Conservation (phyloP, 1,140 invertebrate species). For the Scaptomyza pallida region DNA sequence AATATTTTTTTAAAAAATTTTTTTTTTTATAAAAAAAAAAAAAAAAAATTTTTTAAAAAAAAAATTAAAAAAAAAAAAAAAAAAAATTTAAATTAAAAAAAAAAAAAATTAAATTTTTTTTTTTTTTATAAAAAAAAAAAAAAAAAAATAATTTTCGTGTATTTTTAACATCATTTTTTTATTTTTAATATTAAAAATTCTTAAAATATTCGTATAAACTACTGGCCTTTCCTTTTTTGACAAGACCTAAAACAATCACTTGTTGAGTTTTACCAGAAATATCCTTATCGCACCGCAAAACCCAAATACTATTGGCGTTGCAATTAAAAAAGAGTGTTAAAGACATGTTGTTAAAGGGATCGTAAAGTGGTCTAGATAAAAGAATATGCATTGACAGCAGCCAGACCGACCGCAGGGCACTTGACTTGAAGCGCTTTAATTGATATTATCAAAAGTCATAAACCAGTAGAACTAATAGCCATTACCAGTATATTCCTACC, state of each 20-base stretch:
- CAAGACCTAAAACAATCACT: not conserved
- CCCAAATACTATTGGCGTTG: not conserved
- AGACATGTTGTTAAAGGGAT: constrained; percentile 47
- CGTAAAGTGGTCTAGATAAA: constrained; percentile 58
- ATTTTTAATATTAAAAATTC: too few species aligned
- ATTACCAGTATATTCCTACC: constrained; percentile 50
- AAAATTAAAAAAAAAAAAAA: too few species aligned
- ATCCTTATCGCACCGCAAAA: constrained; percentile 28
- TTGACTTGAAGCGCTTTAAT: constrained; percentile 54
- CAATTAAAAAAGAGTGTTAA: constrained; percentile 66
- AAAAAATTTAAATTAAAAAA: too few species aligned
- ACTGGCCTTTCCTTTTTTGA: too few species aligned
- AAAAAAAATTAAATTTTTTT: too few species aligned
- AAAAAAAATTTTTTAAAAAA: too few species aligned
- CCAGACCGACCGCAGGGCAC: constrained; percentile 51
- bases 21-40: too few species aligned
- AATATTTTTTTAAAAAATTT: too few species aligned
- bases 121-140: too few species aligned
- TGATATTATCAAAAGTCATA: constrained; percentile 49
- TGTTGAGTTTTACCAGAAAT: not conserved
- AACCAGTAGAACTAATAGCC: constrained; percentile 33
- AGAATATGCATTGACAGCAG: constrained; percentile 12
- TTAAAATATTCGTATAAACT: too few species aligned
- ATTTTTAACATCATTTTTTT: too few species aligned
- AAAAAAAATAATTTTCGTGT: too few species aligned